Conservation (phyloP, 2,113 vertebrate genomes). For the Hippocampus mohnikei region DNA sequence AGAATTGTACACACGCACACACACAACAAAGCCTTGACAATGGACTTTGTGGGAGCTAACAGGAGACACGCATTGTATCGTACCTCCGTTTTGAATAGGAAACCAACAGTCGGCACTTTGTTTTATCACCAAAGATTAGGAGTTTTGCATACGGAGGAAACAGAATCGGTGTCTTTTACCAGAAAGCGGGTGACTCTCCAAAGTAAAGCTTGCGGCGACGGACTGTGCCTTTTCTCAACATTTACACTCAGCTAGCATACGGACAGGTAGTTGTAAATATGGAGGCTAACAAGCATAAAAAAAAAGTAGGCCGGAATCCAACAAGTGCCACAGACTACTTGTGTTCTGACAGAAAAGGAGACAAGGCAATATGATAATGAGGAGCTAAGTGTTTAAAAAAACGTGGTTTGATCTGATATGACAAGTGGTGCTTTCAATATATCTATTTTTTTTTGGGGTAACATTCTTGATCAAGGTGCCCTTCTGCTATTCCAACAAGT, state of each 20-base stretch:
- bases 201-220: constrained; percentile 85
- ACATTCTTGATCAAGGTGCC: constrained; percentile 80
- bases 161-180: constrained; percentile 80
- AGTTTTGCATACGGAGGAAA: constrained; percentile 77
- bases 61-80: constrained; percentile 65
- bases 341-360: constrained; percentile 75
- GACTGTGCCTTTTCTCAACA: constrained; percentile 96
- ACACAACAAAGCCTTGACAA: constrained; percentile 79
- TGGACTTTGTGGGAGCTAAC: constrained; percentile 74
- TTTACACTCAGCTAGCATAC: constrained; percentile 81
- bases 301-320: constrained; percentile 90
- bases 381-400: constrained; percentile 35
- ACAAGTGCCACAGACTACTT: constrained; percentile 85
- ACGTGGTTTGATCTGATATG: constrained; percentile 62
- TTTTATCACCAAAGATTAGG: constrained; percentile 96
- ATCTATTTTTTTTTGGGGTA: constrained; percentile 38
- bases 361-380: constrained; percentile 74
- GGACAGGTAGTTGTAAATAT: constrained; percentile 73
- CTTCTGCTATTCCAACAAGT: constrained; percentile 91
- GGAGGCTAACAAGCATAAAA: constrained; percentile 76
- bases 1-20: constrained; percentile 65
- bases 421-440: constrained; percentile 49
- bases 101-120: constrained; percentile 86
- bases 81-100: constrained; percentile 84
- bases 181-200: constrained; percentile 75